Base-by-base conservation (phyloP, 2,888 invertebrate species). In the Caenorhabditis sp. region DNA sequence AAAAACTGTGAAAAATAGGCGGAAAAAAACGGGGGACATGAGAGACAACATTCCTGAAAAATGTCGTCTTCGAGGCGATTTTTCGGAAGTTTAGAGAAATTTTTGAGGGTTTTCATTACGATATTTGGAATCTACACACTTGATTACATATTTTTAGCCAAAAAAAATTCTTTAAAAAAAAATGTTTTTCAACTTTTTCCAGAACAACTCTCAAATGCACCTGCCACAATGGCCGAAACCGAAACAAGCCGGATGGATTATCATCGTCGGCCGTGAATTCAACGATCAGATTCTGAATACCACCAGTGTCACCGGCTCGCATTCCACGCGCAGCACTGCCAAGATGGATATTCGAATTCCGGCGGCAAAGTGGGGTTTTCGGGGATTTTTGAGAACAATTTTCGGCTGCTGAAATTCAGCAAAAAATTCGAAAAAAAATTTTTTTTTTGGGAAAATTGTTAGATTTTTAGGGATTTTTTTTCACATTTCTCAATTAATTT, bases 171-270 rank as follows among this genome's bases (percentile, higher is more conserved):
- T 31, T 7, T 31, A 31, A 31, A n/a, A 1, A 49, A 49, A n/a
- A n/a, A n/a, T n/a, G n/a, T n/a, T n/a, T n/a, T n/a, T n/a, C n/a
- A n/a, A n/a, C n/a, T 26, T 56, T 31, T 66, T 88, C 59, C 77
- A 87, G 88, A 80, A 74, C 56, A 58, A 79, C 22, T 74, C 86
- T 7, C 79, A 85, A 31, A 96, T 95, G n/a, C 93, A 95, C 83
- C 95, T 96, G 82, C 96, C 96, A 0, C 95, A 95, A 84, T 98
- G 96, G 94, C 95, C 96, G 1, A 97, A 97, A 92, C 95, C 95
- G 47, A 98, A 98, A 93, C 96, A 96, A 92, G 98, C 98, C 92
- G 96, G 97, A 75, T 99, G 98, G 98, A 95, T 98, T 93, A 92
- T 97, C 1, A 94, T 96, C 0, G 59, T 98, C 10, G 97, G 97